Evolutionary conservation across 2,888 invertebrate species (phyloP), one percentile per base, ranked within the genome.

Genomic region (Agrochola lychnidis): DNA sequence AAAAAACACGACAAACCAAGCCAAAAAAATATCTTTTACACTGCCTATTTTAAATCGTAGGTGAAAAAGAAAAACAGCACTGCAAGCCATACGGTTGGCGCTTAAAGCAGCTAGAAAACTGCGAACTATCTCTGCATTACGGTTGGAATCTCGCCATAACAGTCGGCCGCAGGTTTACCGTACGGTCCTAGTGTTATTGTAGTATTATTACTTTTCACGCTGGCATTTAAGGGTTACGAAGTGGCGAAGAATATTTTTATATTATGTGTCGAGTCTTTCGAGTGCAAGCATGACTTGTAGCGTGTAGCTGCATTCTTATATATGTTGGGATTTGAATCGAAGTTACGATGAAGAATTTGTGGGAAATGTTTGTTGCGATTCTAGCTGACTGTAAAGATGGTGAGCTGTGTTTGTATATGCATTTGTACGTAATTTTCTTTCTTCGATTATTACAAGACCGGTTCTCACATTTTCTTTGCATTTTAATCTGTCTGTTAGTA

Each of bases 121-220:
- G 83, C 85, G 67, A 82, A 83, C 78, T 76, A 85, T 87, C 82
- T 75, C 77, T 68, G 73, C 83, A 79, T 87, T 83, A 87, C 76
- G 76, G 76, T 73, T 84, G 85, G 87, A 87, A 85, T 85, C 81
- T 85, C 76, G 85, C 87, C 80, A 85, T 87, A 80, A 83, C 74
- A 79, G 84, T 76, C 79, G 68, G 45, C 70, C 83, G 16, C 84
- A 87, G 84, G 87, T 72, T 82, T 80, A 69, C 79, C 70, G 79
- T 73, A 62, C 73, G 61, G 73, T 81, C 61, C 78, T 57, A 75
- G 83, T 85, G 75, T 85, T 85, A 83, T 83, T 85, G 80, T 85
- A 78, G 73, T 73, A 80, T 80, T 86, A 83, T 83, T 85, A 73
- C 81, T 73, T 73, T 78, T 78, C 70, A 73, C 86, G 57, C 74